Evolutionary conservation across 2,888 invertebrate species (phyloP), one percentile per base, ranked within the genome.

Genomic region (Lamproptera curius): DNA sequence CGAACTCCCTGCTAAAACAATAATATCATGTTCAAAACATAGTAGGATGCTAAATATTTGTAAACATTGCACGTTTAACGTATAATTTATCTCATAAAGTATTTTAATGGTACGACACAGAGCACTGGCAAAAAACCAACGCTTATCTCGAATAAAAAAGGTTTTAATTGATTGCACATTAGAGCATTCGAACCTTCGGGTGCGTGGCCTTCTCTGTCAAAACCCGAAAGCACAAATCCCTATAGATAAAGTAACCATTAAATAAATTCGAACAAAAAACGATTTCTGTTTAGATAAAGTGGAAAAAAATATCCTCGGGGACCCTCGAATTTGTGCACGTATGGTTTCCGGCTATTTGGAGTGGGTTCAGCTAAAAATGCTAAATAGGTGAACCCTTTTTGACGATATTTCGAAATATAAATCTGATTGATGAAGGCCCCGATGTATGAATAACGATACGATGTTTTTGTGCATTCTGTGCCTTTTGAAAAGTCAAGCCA

Each of bases 321-420:
- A 66, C 70, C n/a, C 31, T 77, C 78, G 79, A 82, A 86, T 86
- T 86, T 86, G 83, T 83, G 73, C 77, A 63, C 85, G 83, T 72
- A 84, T 81, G 84, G 82, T 83, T 87, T 87, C 86, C 86, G 86
- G 86, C 82, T 77, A 84, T 72, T 79, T 77, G 53, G 84, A 84
- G 84, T 79, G 84, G 84, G 83, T 84, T 84, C 81, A 76, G 79
- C 79, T 79, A 83, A 83, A 85, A 84, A 79, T 73, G 58, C 53
- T 57, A 52, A 63, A 67, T 58, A 53, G 52, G 54, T 23, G 39
- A 38, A 31, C 53, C 55, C 54, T 66, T 78, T 81, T 77, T 16
- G 4, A 13, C 13, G 16, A 31, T 37, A 20, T 35, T 39, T 26
- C 16, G 50, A 56, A 59, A 59, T 55, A 44, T 69, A 58, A 59